Conservation (phyloP, 1,140 invertebrate genomes). For the Aphaenogaster rudis region DNA sequence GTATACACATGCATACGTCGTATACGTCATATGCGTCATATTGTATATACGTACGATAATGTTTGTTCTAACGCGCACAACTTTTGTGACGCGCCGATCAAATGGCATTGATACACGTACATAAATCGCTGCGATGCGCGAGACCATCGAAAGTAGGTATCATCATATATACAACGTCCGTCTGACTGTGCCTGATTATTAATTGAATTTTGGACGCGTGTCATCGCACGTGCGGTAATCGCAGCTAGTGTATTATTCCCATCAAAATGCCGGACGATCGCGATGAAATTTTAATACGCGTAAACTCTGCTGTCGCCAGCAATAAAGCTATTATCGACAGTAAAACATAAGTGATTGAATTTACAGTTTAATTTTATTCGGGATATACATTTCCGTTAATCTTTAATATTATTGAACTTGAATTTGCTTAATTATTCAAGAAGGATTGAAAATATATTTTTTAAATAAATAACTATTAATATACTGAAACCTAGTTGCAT, state of each 20-base stretch:
- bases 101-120: neutral
- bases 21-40: conserved; percentile 13
- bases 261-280: neutral
- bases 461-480: neutral
- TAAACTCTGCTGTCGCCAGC: neutral
- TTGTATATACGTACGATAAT: conserved; percentile 50
- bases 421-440: neutral
- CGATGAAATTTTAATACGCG: neutral
- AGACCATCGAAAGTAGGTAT: neutral
- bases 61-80: conserved; percentile 37
- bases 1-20: conserved; percentile 50
- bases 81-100: conserved; percentile 28
- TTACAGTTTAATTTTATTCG: neutral
- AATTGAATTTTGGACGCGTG: conserved; percentile 7
- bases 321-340: neutral
- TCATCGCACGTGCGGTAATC: neutral
- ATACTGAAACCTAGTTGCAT: neutral
- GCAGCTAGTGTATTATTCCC: neutral
- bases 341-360: conserved; percentile 10
- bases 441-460: neutral
- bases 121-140: conserved; percentile 35
- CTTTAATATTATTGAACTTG: conserved; percentile 1
- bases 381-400: neutral
- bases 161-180: neutral
- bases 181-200: conserved; percentile 47